These are phyloP conservation scores for Oithona nana DNA, from an alignment of 2,888 invertebrate species.

Conservation along the genomic window DNA sequence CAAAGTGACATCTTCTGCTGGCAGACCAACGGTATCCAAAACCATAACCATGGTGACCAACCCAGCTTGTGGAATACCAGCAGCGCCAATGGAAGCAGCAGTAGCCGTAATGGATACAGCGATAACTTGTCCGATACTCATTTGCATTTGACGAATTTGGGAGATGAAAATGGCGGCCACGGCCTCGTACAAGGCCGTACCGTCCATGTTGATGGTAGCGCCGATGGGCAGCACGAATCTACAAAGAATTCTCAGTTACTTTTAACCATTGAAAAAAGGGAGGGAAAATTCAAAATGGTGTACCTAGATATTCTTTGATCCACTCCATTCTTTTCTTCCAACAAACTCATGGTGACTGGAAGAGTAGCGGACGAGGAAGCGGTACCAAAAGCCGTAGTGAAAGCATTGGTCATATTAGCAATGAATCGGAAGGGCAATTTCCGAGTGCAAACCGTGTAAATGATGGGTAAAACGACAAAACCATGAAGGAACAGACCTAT, in stretches of 20 bases:
- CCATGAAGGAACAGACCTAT: constrained; percentile 81
- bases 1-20: constrained; percentile 70
- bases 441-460: constrained; percentile 63
- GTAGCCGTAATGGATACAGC: constrained; percentile 79
- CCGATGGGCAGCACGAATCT: constrained; percentile 90
- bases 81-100: constrained; percentile 89
- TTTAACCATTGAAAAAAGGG: background rate
- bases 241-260: background rate
- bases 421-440: constrained; percentile 50
- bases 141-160: constrained; percentile 53
- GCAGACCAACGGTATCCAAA: constrained; percentile 69
- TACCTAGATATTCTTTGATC: constrained; percentile 62
- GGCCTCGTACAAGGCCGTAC: constrained; percentile 90
- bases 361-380: constrained; percentile 57
- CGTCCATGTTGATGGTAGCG: constrained; percentile 96
- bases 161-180: constrained; percentile 95
- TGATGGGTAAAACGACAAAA: constrained; percentile 63
- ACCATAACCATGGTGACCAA: constrained; percentile 92
- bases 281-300: too few relatives aligned
- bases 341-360: constrained; percentile 78
- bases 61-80: constrained; percentile 88
- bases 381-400: constrained; percentile 24
- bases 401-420: constrained; percentile 27
- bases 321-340: constrained; percentile 67
- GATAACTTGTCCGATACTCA: constrained; percentile 69